phyloP scores from a whole-genome alignment of 2,797 vertebrate genomes.

The Ctenopoma kingsleyae region DNA sequence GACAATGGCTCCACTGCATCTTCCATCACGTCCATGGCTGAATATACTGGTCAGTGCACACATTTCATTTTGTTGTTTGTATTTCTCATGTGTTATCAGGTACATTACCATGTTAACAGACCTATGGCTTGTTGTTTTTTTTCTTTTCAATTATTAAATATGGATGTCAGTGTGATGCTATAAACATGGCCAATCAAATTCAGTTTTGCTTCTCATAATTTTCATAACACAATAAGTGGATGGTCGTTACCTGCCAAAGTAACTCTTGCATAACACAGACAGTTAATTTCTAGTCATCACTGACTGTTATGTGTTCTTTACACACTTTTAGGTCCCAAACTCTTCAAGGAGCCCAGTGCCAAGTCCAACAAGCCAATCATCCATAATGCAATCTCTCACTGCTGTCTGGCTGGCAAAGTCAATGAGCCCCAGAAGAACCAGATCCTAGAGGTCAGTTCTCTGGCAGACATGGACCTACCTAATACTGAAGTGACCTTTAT shows the following conservation, averaged over 20 bases:
- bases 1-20: constrained; percentile 97
- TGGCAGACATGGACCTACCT: too few relatives aligned
- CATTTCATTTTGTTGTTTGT: not conserved
- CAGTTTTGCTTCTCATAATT: not conserved
- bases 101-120: not conserved
- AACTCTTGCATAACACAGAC: fast-evolving
- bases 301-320: not conserved
- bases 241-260: not conserved
- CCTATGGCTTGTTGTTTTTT: too few relatives aligned
- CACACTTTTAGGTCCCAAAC: constrained; percentile 90
- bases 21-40: constrained; percentile 96
- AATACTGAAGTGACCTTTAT: not conserved
- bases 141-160: too few relatives aligned
- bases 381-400: constrained; percentile 96
- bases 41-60: constrained; percentile 90
- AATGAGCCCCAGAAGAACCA: constrained; percentile 96
- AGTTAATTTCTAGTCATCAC: not conserved
- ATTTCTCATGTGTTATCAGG: too few relatives aligned
- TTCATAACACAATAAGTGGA: not conserved
- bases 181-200: not conserved
- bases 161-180: too few relatives aligned
- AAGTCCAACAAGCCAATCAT: constrained; percentile 98
- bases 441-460: constrained; percentile 90
- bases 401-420: constrained; percentile 97
- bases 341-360: constrained; percentile 97